Evolutionary conservation across 2,113 vertebrate species (phyloP).

Genomic region (Podocnemis expansa): DNA sequence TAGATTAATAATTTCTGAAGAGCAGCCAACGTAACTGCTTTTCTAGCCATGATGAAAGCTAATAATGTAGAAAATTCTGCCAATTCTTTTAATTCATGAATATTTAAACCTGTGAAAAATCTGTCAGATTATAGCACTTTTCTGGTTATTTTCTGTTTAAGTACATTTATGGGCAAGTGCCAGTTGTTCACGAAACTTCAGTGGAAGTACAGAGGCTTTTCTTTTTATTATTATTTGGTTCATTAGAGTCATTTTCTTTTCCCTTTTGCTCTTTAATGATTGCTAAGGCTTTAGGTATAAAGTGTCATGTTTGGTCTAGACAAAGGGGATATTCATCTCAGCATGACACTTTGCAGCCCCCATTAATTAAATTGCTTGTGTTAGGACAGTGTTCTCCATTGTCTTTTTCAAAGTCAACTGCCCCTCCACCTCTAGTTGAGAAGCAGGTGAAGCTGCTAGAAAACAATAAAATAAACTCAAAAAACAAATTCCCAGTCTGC

Average conservation of each 20-base stretch:
- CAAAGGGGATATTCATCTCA: accelerated
- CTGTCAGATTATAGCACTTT: constrained; percentile 84
- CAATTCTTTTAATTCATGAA: constrained; percentile 85
- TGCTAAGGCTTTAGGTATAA: accelerated
- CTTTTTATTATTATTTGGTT: constrained; percentile 12
- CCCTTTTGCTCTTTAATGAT: background rate
- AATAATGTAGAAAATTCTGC: constrained; percentile 84
- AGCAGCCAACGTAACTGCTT: constrained; percentile 80
- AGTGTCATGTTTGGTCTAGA: background rate
- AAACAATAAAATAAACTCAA: background rate
- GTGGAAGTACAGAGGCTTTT: constrained; percentile 41
- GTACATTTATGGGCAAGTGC: constrained; percentile 75
- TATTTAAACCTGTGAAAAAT: constrained; percentile 85
- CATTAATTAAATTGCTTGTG: background rate
- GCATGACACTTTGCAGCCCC: accelerated
- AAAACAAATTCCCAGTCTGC: background rate
- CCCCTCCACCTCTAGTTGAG: background rate
- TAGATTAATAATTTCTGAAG: constrained; percentile 83
- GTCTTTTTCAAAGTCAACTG: background rate
- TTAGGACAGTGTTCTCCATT: background rate
- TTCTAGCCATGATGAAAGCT: constrained; percentile 80
- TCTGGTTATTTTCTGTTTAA: constrained; percentile 82
- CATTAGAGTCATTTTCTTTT: background rate
- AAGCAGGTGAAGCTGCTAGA: background rate
- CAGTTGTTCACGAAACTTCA: constrained; percentile 77